phyloP scores from a whole-genome alignment of 1,140 invertebrate species.

The Leptinotarsa lineolata region DNA sequence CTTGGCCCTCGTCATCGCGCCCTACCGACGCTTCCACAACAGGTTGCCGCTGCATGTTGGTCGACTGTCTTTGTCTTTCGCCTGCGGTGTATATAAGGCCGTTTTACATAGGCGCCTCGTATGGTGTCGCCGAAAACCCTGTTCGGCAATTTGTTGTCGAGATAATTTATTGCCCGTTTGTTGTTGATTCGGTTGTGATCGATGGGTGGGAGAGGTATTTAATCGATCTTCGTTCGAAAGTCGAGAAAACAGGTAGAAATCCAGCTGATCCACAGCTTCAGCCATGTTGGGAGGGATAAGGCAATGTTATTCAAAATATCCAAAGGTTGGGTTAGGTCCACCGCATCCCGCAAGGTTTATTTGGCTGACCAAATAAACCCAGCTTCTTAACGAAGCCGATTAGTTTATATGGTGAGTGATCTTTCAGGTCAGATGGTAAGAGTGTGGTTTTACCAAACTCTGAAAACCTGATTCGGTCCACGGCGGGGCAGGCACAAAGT shows the following conservation, averaged over 20 bases:
- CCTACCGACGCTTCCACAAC: not conserved
- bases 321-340: too few relatives aligned
- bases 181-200: not conserved
- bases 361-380: too few relatives aligned
- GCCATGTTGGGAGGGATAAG: too few relatives aligned
- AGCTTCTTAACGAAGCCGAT: too few relatives aligned
- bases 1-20: not conserved
- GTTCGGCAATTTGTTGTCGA: not conserved
- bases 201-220: not conserved
- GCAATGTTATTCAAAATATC: too few relatives aligned
- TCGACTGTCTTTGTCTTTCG: not conserved
- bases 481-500: too few relatives aligned
- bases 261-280: too few relatives aligned
- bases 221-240: not conserved
- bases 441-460: too few relatives aligned
- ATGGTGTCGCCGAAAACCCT: not conserved
- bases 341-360: too few relatives aligned
- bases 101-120: not conserved
- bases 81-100: not conserved
- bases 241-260: not conserved
- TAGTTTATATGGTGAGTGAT: too few relatives aligned
- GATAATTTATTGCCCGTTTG: not conserved
- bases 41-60: constrained; percentile 17
- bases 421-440: too few relatives aligned
- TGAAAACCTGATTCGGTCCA: too few relatives aligned